These are phyloP conservation scores for Apamea epomidion DNA, from an alignment of 2,888 invertebrate genomes.

Conservation along the genomic window DNA sequence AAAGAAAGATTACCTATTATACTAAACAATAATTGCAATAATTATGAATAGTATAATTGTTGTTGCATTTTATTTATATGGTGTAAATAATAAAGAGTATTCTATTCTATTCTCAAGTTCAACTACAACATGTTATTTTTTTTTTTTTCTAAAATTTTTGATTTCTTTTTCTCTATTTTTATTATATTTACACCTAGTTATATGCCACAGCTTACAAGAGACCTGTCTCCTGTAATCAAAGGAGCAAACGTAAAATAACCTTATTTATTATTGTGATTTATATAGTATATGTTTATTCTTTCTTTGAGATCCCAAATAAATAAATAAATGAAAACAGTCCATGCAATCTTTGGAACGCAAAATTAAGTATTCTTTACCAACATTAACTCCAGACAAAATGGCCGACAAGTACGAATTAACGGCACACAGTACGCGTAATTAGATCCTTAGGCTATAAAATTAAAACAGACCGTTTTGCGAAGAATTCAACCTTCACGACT, in stretches of 20 bases:
- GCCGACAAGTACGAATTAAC: slow-evolving; percentile 63
- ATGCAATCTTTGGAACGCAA: not conserved
- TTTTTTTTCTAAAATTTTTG: no score
- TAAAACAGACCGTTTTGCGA: slow-evolving; percentile 60
- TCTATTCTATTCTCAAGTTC: no score
- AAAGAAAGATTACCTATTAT: no score
- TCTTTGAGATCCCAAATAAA: not conserved
- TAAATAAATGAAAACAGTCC: not conserved
- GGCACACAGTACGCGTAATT: slow-evolving; percentile 63
- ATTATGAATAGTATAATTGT: no score
- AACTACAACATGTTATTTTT: no score
- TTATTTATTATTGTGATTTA: not conserved
- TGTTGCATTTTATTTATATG: no score
- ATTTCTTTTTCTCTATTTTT: no score
- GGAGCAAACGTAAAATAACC: not conserved
- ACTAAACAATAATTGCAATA: no score
- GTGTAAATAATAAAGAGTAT: no score
- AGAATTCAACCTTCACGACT: slow-evolving; percentile 63
- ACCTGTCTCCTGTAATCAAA: no score
- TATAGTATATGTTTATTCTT: not conserved
- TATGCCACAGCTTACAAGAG: no score
- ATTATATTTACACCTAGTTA: no score
- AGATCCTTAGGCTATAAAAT: slow-evolving; percentile 61
- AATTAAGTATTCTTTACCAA: slow-evolving; percentile 34
- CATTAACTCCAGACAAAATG: slow-evolving; percentile 48